Evolutionary conservation across 1,140 invertebrate species (phyloP), one percentile per base, ranked within the genome.

Genomic region (Sycophaga agraensis): DNA sequence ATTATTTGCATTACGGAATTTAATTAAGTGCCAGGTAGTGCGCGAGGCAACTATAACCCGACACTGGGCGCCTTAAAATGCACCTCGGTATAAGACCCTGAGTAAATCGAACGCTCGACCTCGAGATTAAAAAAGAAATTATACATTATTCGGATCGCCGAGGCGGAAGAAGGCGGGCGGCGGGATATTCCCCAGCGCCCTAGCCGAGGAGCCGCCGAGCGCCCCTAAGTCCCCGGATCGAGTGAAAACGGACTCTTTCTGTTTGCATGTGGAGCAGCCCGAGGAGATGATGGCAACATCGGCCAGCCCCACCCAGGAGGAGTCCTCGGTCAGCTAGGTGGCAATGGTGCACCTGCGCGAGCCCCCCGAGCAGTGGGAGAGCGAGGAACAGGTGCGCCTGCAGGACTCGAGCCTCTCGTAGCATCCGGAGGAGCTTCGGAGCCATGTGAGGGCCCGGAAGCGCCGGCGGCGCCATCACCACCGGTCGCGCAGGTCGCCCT

Each of bases 261-360:
- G n/a, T 24, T 45, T 11, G 7, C 43, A 22, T 12, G 21, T n/a
- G 14, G n/a, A 7, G 3, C 31, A 57, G 21, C 21, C n/a, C 39
- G 42, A 46, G 24, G 17, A 28, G 21, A 31, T 48, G 19, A 46
- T 12, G 1, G 21, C 40, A 5, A 43, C 28, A 1, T 21, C 34
- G 2, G 51, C 42, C 1, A 55, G 50, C 40, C 54, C 11, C 34
- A 17, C 28, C 31, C 62, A 21, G 16, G 78, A 82, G 64, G 73
- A 84, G 66, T 78, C 72, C 64, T 78, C 79, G 48, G 68, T 83
- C 69, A 80, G 78, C 74, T 70, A 75, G 75, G 66, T 76, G 59
- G 62, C 70, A 66, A 68, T 73, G 43, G 71, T 74, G 68, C 72
- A 72, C 69, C 68, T 73, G 66, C 67, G 66, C 65, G 67, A 66